phyloP scores from a whole-genome alignment of 2,113 vertebrate genomes.

The Theristicus caerulescens region DNA sequence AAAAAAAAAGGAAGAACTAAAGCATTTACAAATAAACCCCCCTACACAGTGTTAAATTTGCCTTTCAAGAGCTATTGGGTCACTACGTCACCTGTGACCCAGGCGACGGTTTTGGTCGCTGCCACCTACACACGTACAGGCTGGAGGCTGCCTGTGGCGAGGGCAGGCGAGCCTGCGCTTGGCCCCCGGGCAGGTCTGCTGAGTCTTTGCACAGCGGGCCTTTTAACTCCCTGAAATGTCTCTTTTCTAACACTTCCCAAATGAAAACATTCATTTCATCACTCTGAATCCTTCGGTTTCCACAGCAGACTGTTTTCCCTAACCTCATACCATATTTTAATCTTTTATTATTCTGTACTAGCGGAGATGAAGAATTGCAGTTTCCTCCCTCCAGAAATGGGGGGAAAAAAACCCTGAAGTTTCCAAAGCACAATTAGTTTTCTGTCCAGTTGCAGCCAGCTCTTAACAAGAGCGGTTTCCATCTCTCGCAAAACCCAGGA shows the following conservation, averaged over 20 bases:
- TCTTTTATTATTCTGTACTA: neutral
- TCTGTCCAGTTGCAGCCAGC: neutral
- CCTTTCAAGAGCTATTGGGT: neutral
- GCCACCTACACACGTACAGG: neutral
- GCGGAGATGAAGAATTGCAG: neutral
- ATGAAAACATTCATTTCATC: neutral
- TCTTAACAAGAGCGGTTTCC: neutral
- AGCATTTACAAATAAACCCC: neutral
- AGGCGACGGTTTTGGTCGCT: neutral
- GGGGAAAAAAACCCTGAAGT: no score
- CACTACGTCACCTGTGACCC: neutral
- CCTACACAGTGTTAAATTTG: neutral
- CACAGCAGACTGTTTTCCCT: neutral
- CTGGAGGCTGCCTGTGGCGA: neutral
- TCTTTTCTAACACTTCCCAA: neutral
- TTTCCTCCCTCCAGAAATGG: neutral
- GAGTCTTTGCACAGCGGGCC: neutral
- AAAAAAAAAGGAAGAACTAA: neutral
- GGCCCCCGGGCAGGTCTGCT: rapidly evolving
- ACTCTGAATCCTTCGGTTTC: neutral
- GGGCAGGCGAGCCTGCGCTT: neutral
- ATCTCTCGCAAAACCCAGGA: neutral
- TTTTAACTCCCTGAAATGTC: neutral
- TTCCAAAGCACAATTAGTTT: neutral
- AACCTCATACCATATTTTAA: neutral